These are phyloP conservation scores for Amiota communis DNA, from an alignment of 2,888 invertebrate genomes.

Conservation along the genomic window DNA sequence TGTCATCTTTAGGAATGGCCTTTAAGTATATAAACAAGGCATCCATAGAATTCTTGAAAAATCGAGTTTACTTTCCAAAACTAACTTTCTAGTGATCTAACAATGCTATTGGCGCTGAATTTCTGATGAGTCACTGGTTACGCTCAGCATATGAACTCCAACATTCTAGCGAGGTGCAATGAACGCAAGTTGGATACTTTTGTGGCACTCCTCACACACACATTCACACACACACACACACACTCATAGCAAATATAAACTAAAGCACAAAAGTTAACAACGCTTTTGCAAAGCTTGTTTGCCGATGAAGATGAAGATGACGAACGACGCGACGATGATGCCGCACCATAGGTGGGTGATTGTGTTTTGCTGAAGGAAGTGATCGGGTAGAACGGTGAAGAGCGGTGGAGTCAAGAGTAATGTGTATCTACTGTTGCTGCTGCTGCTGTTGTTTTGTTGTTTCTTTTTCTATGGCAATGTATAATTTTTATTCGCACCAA, in stretches of 20 bases:
- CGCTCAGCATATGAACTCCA: too few species aligned
- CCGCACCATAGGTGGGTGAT: neutral
- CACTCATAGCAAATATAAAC: constrained; percentile 38
- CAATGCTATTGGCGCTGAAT: too few species aligned
- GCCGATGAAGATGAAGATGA: neutral
- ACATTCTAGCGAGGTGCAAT: too few species aligned
- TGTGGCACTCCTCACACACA: neutral
- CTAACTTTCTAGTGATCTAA: too few species aligned
- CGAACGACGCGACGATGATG: neutral
- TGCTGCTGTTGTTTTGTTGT: constrained; percentile 46
- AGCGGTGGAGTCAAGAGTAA: neutral
- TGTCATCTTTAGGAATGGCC: too few species aligned
- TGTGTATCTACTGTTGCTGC: constrained; percentile 47
- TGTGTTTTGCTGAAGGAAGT: too few species aligned
- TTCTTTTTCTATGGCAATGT: constrained; percentile 56
- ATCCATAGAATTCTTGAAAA: too few species aligned
- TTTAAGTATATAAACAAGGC: too few species aligned
- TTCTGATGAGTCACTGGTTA: too few species aligned
- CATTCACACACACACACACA: constrained; percentile 29
- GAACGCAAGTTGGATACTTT: neutral
- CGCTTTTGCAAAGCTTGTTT: constrained; percentile 43
- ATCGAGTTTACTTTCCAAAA: too few species aligned
- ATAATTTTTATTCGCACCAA: constrained; percentile 73
- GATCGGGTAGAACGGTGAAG: too few species aligned
- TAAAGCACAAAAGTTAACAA: constrained; percentile 45